Conservation (phyloP, 2,888 invertebrate species). For the Byasa hedistus region DNA sequence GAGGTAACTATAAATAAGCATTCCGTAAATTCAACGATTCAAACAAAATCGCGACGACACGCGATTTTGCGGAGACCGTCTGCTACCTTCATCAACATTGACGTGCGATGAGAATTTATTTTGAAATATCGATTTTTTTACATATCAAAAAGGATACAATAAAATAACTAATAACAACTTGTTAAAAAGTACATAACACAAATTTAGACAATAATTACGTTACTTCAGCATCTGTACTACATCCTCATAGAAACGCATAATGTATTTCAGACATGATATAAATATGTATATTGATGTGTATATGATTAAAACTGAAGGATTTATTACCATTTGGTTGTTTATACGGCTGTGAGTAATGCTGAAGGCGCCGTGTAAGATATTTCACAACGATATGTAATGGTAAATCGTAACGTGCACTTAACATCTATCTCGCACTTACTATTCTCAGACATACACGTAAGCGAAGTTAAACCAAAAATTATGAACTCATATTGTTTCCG, state of each 20-base stretch:
- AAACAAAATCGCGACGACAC: slow-evolving; percentile 13
- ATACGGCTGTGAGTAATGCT: not conserved
- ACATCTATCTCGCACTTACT: not conserved
- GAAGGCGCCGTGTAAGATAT: not conserved
- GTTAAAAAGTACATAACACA: too few species aligned
- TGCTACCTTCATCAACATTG: not conserved
- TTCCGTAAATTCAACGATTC: slow-evolving; percentile 24
- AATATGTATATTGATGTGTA: not conserved
- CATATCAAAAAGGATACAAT: too few species aligned
- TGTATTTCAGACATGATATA: not conserved
- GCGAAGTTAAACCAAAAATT: not conserved
- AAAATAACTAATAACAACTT: too few species aligned
- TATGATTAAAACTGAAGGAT: not conserved
- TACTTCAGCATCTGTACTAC: too few species aligned
- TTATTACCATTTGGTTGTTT: slow-evolving; percentile 3
- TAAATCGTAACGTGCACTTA: not conserved
- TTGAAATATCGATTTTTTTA: too few species aligned
- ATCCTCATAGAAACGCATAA: not conserved
- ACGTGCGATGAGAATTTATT: too few species aligned
- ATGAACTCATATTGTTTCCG: not conserved
- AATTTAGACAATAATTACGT: too few species aligned
- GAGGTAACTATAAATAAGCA: slow-evolving; percentile 26
- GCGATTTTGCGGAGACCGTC: slow-evolving; percentile 12
- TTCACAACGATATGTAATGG: slow-evolving; percentile 1
- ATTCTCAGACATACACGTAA: not conserved